Base-by-base conservation (phyloP, 2,113 vertebrate genomes). In the Crotalus tigris region DNA sequence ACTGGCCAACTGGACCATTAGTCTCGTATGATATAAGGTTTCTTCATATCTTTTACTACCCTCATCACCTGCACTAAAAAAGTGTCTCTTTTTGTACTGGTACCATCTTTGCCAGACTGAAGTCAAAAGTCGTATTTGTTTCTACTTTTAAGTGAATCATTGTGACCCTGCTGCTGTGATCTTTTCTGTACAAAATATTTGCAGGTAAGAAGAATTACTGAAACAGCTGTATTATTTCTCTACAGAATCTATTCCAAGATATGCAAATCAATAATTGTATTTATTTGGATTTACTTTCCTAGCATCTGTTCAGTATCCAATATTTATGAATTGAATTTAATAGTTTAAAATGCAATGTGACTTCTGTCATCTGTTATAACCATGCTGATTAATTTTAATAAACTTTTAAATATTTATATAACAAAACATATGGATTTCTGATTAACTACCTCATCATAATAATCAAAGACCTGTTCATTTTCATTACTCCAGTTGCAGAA, bases 311-410 rank as follows among this genome's bases (percentile, higher is more conserved):
- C 87, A 54, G 55, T 88, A 59, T 89, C 85, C 91, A 64, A n/a
- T 85, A 5, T 29, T 86, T 93, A 89, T n/a, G 88, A 93, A 85
- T n/a, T n/a, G 23, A 88, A 49, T 24, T 54, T 44, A 11, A n/a
- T 85, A 33, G 69, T 49, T 92, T 46, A 89, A 24, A 93, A 85
- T 81, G 87, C 55, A 93, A 94, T 95, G 24, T 49, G 46, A 93
- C 94, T 17, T 4, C 85, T 93, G 90, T 93, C 51, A 91, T 94
- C 29, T 91, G 29, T 91, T 69, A 85, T 92, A 53, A n/a, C n/a
- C 23, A 58, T 91, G 58, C 54, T 94, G 55, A 92, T 59, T 90
- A 94, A 10, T 92, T 95, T 85, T 92, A 93, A 93, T 75, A 88
- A 2, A 7, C 1, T 92, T 51, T 29, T 24, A 85, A 90, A 85